Evolutionary conservation across 2,113 vertebrate species (phyloP).

Genomic region (Sterrhoptilus dennistouni): DNA sequence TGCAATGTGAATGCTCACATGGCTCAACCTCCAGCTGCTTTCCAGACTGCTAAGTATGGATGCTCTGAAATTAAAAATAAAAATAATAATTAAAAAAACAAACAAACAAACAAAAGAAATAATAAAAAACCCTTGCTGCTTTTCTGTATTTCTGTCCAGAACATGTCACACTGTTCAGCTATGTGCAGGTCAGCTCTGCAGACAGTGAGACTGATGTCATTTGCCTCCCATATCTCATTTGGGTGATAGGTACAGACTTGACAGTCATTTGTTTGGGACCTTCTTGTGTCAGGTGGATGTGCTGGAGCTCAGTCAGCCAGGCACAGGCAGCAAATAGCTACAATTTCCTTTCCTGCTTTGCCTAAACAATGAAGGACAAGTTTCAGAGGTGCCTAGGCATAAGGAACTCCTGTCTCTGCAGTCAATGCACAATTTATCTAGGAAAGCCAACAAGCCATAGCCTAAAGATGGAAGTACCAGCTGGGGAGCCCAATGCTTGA

Average conservation of each 20-base stretch:
- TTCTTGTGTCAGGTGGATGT: not conserved
- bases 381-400: not conserved
- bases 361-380: not conserved
- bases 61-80: not conserved
- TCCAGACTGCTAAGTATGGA: not conserved
- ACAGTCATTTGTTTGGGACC: not conserved
- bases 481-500: not conserved
- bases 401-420: not conserved
- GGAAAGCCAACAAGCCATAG: not conserved
- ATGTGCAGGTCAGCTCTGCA: not conserved
- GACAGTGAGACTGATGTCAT: not conserved
- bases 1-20: not conserved
- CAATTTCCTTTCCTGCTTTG: not conserved
- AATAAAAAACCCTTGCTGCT: not conserved
- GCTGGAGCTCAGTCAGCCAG: not conserved
- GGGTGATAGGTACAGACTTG: not conserved
- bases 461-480: not conserved
- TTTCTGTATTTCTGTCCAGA: not conserved
- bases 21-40: not conserved
- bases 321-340: not conserved
- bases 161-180: not conserved
- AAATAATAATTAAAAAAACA: too few species aligned
- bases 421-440: not conserved
- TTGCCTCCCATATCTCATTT: not conserved
- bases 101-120: too few species aligned